Evolutionary conservation across 2,797 vertebrate genomes (phyloP), one percentile per base, ranked within the genome.

Genomic region (Silurus lanzhouensis): DNA sequence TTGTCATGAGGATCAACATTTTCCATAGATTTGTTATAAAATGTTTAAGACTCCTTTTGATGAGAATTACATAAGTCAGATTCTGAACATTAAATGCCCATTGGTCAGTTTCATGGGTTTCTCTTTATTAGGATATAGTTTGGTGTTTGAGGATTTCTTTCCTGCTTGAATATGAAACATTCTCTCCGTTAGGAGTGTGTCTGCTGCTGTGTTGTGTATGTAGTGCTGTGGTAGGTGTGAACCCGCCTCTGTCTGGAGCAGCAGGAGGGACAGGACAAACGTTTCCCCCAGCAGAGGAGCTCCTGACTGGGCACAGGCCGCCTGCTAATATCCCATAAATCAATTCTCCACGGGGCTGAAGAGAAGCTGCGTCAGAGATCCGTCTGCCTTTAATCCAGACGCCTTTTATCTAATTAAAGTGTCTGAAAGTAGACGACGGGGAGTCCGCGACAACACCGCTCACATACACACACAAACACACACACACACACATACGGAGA

Each of bases 321-420:
- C 72, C 87, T 82, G 58, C 89, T 89, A 88, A 91, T 87, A 79
- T 78, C 85, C 87, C 86, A 89, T 87, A 88, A 89, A 89, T 90
- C 88, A 89, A 85, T 84, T 87, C 88, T 86, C 83, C 88, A 89
- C 58, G 22, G 81, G 84, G 87, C 79, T 44, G 83, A 82, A 85
- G 74, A 85, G 84, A 87, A 71, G 87, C 82, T 87, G 87, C 87
- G 82, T 84, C 83, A 85, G 88, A 88, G 87, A 89, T 78, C 87
- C 90, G 87, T 75, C 87, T 90, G 87, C 82, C 88, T 89, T 91
- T 90, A 90, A 92, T 91, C 89, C 88, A 85, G 84, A 88, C 83
- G 83, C 86, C 88, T 86, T 86, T 90, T 90, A 89, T 90, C 90
- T 90, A 90, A 92, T 92, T 90, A 90, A 91, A 89, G 82, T 89